Conservation (phyloP, 35 echinoderm and acorn worm genomes). For the Patiria miniata region DNA sequence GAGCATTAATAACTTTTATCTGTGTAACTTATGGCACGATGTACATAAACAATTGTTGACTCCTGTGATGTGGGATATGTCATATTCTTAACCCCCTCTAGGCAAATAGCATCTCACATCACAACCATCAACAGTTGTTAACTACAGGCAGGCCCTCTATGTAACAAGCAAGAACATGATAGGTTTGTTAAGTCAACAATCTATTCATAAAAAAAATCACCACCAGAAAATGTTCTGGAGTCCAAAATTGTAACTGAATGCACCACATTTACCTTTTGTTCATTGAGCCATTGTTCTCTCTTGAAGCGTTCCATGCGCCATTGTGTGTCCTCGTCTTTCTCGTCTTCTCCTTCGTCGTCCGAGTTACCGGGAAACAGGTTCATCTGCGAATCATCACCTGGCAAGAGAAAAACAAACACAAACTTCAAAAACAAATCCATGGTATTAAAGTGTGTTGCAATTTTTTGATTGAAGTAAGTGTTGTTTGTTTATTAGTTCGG, state of each 20-base stretch:
- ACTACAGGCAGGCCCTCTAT: too few relatives aligned
- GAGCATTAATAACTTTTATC: too few relatives aligned
- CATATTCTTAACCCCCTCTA: too few relatives aligned
- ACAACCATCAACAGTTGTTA: too few relatives aligned
- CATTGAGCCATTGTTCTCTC: slow-evolving; percentile 91
- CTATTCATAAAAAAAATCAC: background rate
- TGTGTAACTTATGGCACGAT: too few relatives aligned
- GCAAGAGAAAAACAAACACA: background rate
- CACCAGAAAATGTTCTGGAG: too few relatives aligned
- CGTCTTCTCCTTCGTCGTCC: slow-evolving; percentile 74
- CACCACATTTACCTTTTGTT: slow-evolving; percentile 44
- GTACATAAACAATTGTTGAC: too few relatives aligned
- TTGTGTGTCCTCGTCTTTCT: slow-evolving; percentile 78
- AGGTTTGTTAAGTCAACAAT: too few relatives aligned
- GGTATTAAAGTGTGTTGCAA: background rate
- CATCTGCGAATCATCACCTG: slow-evolving; percentile 47
- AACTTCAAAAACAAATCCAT: background rate
- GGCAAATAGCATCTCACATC: too few relatives aligned
- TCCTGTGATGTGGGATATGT: too few relatives aligned
- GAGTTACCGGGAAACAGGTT: slow-evolving; percentile 49
- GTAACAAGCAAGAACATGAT: too few relatives aligned
- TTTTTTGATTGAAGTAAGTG: background rate
- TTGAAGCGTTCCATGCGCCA: slow-evolving; percentile 85
- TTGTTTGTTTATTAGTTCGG: too few relatives aligned
- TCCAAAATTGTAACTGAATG: background rate